Base-by-base conservation (phyloP, 2,888 invertebrate species). In the Drosophila nr. perissopoda region DNA sequence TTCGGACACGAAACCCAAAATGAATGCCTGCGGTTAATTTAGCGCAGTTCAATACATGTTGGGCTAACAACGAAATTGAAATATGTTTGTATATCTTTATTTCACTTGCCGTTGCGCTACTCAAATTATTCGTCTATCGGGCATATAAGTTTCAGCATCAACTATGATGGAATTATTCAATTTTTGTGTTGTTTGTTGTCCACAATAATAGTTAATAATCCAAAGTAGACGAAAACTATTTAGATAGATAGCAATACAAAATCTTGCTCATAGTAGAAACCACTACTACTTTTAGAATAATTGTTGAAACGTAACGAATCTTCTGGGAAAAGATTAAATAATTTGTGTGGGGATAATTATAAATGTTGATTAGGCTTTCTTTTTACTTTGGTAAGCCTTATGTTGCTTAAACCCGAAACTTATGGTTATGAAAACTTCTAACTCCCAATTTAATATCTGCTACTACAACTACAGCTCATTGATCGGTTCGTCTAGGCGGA, bases 21-120 rank as follows among this genome's bases (percentile, higher is more conserved):
- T 83, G 77, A 87, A 78, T 81, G 84, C 89, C 90, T 79, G 90
- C 77, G 88, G 90, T 84, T 88, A 90, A 87, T 87, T 87, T 90
- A 63, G 87, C 87, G 84, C 84, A 89, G 78, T 79, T 70, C 81
- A 74, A 74, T 74, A 58, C 56, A 53, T 70, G 80, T 66, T 79
- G 54, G 59, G 52, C 69, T 79, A 82, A 74, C 74, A 70, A 76
- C 74, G 38, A 88, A 83, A 87, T 86, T 88, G 83, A 83, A 86
- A 86, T 82, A 76, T 70, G 74, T 85, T 83, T 85, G 64, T 74
- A 79, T 76, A 77, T 60, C 72, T 80, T 83, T 83, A 82, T 80
- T 66, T 78, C 63, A 68, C 74, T 63, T 68, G 57, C 3, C 38
- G 25, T 2, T 79, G 71, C 75, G 38, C 71, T 78, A 63, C 68